phyloP scores from a whole-genome alignment of 2,888 invertebrate genomes.

The Coremacera marginata region DNA sequence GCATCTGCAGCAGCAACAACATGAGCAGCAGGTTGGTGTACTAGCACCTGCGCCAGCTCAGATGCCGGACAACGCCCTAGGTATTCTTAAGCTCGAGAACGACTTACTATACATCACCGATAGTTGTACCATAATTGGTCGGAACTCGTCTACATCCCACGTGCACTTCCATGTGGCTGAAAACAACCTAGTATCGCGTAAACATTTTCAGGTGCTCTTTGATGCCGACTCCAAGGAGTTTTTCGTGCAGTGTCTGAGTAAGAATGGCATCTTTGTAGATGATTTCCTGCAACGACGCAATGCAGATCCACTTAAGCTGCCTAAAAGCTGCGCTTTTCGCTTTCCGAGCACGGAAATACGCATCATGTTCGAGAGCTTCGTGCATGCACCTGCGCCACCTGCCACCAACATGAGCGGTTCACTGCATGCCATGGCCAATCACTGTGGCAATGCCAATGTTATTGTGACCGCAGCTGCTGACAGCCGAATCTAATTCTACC shows the following conservation, averaged over 20 bases:
- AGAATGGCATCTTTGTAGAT: slow-evolving; percentile 98
- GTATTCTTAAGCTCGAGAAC: slow-evolving; percentile 65
- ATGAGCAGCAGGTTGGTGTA: slow-evolving; percentile 18
- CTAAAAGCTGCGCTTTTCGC: slow-evolving; percentile 86
- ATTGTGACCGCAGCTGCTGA: slow-evolving; percentile 23
- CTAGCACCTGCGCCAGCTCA: slow-evolving; percentile 45
- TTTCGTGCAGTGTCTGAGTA: slow-evolving; percentile 95
- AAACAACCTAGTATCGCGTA: slow-evolving; percentile 95
- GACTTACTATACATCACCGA: slow-evolving; percentile 68
- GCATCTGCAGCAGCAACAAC: slow-evolving; percentile 43
- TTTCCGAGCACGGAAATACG: slow-evolving; percentile 98
- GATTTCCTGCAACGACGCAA: slow-evolving; percentile 96
- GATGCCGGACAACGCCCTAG: slow-evolving; percentile 61
- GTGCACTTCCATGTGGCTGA: slow-evolving; percentile 99
- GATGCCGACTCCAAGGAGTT: slow-evolving; percentile 88
- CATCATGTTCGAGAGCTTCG: slow-evolving; percentile 91
- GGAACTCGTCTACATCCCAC: slow-evolving; percentile 96
- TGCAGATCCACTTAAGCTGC: slow-evolving; percentile 90
- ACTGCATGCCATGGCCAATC: slow-evolving; percentile 43
- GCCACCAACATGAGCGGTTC: slow-evolving; percentile 42
- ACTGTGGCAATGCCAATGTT: slow-evolving; percentile 37
- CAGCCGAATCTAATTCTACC: slow-evolving; percentile 9
- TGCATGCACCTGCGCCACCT: slow-evolving; percentile 79
- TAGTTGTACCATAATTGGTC: slow-evolving; percentile 77
- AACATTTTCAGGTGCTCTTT: slow-evolving; percentile 74